A percentile compares a stretch with the other conserved stretches of the same genome.
phyloP scores from a whole-genome alignment of 2,888 invertebrate genomes.

The Dusona sp. region DNA sequence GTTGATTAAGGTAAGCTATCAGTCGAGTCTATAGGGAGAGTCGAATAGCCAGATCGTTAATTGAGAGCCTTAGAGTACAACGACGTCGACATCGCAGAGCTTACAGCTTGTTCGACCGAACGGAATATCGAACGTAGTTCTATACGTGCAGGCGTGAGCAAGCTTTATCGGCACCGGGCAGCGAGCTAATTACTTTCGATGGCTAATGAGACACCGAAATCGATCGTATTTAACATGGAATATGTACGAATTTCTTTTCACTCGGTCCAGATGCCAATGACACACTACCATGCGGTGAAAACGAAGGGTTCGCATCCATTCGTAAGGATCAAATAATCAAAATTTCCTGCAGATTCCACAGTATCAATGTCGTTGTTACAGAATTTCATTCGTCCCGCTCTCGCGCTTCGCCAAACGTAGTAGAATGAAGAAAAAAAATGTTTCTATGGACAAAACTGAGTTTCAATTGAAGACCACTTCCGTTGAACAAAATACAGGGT shows the following conservation, averaged over 20 bases:
- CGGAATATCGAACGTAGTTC: constrained; percentile 54
- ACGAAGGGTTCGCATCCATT: neutral
- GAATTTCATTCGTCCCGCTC: neutral
- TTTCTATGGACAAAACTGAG: neutral
- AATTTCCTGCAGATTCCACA: neutral
- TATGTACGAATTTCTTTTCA: neutral
- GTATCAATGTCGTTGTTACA: neutral
- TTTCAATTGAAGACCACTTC: neutral
- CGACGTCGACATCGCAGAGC: constrained; percentile 30
- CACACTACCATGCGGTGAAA: neutral
- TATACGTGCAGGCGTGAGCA: constrained; percentile 20
- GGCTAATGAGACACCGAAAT: constrained; percentile 50
- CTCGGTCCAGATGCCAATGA: neutral
- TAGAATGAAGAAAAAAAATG: neutral
- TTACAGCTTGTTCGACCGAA: constrained; percentile 59
- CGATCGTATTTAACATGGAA: neutral
- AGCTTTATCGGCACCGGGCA: neutral
- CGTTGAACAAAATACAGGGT: neutral
- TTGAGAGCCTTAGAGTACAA: constrained; percentile 37
- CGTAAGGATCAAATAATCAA: neutral
- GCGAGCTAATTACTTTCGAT: constrained; percentile 53
- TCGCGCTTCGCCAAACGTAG: neutral
- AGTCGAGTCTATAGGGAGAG: neutral
- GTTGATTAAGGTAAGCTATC: neutral
- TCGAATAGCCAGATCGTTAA: constrained; percentile 60